Evolutionary conservation across 2,888 invertebrate species (phyloP).

Genomic region (Aporophyla nigra): DNA sequence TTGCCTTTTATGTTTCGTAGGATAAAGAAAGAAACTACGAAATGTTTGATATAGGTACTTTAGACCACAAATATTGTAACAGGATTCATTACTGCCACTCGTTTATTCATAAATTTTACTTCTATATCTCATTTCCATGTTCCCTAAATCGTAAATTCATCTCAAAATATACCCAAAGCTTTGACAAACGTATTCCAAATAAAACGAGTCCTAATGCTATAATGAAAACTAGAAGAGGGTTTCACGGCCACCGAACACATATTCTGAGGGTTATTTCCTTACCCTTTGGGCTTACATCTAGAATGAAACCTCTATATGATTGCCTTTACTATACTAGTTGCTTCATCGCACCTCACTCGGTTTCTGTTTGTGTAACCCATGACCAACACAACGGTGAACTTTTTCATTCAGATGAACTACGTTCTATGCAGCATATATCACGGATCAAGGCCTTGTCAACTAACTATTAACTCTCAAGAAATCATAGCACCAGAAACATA

Average conservation of each 20-base stretch:
- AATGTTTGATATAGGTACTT: not conserved
- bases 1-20: not conserved
- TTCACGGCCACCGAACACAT: slow-evolving; percentile 46
- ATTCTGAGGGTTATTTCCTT: slow-evolving; percentile 49
- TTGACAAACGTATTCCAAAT: slow-evolving; percentile 35
- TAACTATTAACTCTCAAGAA: not conserved
- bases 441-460: not conserved
- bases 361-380: not conserved
- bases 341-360: slow-evolving; percentile 10
- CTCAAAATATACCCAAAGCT: slow-evolving; percentile 13
- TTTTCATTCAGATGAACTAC: not conserved
- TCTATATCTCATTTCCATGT: slow-evolving; percentile 15
- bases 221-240: slow-evolving; percentile 49
- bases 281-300: slow-evolving; percentile 44
- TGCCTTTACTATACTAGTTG: slow-evolving; percentile 35
- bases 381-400: not conserved
- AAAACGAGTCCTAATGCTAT: slow-evolving; percentile 39
- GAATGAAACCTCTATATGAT: slow-evolving; percentile 37
- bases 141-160: slow-evolving; percentile 23
- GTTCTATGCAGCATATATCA: no score
- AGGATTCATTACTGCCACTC: not conserved
- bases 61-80: not conserved
- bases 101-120: not conserved
- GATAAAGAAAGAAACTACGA: no score
- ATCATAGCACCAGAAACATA: not conserved